Conservation (phyloP, 2,113 vertebrate genomes). For the Microtus ochrogaster region DNA sequence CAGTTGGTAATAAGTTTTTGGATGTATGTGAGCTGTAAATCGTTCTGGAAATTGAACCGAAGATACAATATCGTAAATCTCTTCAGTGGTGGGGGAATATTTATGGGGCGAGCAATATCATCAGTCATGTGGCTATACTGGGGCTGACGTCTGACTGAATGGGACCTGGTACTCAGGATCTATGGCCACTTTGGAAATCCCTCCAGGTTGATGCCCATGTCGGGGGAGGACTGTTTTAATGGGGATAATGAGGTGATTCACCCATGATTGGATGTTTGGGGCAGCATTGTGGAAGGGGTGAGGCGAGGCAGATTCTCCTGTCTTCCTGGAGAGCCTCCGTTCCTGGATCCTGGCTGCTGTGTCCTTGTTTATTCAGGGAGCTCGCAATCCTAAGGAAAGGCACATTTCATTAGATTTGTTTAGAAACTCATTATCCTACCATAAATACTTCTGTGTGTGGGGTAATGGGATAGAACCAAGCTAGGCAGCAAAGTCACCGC, state of each 20-base stretch:
- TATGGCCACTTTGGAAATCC: slow-evolving; percentile 43
- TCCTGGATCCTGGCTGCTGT: neutral
- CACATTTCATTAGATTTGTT: slow-evolving; percentile 67
- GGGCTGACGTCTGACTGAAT: slow-evolving; percentile 60
- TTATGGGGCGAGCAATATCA: slow-evolving; percentile 73
- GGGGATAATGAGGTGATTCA: neutral
- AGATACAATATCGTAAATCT: slow-evolving; percentile 80
- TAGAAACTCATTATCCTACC: slow-evolving; percentile 66
- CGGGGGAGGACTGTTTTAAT: neutral
- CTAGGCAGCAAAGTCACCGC: neutral
- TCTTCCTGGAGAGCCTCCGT: neutral
- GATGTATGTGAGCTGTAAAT: slow-evolving; percentile 81
- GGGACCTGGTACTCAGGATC: slow-evolving; percentile 39
- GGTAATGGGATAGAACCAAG: slow-evolving; percentile 46
- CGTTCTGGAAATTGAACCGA: slow-evolving; percentile 81
- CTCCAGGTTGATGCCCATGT: neutral
- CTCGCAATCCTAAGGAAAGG: slow-evolving; percentile 20
- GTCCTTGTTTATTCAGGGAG: slow-evolving; percentile 28
- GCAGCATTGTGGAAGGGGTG: accelerated
- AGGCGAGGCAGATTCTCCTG: accelerated
- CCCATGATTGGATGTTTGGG: neutral
- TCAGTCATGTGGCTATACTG: slow-evolving; percentile 70
- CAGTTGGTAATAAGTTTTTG: slow-evolving; percentile 78
- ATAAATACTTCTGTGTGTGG: slow-evolving; percentile 56
- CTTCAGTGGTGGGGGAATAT: slow-evolving; percentile 75